Evolutionary conservation across 2,113 vertebrate species (phyloP), one percentile per base, ranked within the genome.

Genomic region (Python bivittatus): DNA sequence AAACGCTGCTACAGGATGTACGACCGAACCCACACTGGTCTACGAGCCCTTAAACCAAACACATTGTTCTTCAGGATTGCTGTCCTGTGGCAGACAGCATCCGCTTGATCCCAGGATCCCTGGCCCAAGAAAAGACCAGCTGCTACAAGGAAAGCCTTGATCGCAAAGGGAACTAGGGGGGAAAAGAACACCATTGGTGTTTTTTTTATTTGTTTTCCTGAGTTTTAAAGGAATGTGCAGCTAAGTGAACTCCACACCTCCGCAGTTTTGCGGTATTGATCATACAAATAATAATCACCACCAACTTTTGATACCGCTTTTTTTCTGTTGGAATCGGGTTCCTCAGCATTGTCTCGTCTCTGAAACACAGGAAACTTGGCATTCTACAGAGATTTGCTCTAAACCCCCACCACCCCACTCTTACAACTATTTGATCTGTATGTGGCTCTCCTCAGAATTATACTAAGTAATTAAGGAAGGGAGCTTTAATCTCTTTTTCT

Each of bases 371-470:
- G 90, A 94, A 95, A 9, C 27, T 84, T 87, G 64, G 2, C 6
- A 48, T 93, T 95, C 90, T 92, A 84, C 23, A 83, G 53, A 60
- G 52, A 89, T 93, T 5, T 53, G 29, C 33, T 42, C 42, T 91
- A 92, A 95, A 89, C 85, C 88, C 91, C 91, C 91, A 94, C 90
- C 93, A 92, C 88, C 88, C 95, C 53, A 91, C 90, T 90, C 94
- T 60, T 23, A 84, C 84, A 94, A 91, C 83, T 57, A 68, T 93
- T 93, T 95, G 93, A 92, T 95, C 94, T 96, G 86, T 92, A 92
- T 91, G 96, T 94, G 91, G 86, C 95, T 96, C 96, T 68, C 87
- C 85, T 95, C 92, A 91, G 93, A 95, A 96, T 95, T 91, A 93
- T 33, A 95, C 91, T 38, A 56, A 93, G 48, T 86, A 95, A 95